Evolutionary conservation across 2,113 vertebrate species (phyloP).

Genomic region (Larimichthys crocea): DNA sequence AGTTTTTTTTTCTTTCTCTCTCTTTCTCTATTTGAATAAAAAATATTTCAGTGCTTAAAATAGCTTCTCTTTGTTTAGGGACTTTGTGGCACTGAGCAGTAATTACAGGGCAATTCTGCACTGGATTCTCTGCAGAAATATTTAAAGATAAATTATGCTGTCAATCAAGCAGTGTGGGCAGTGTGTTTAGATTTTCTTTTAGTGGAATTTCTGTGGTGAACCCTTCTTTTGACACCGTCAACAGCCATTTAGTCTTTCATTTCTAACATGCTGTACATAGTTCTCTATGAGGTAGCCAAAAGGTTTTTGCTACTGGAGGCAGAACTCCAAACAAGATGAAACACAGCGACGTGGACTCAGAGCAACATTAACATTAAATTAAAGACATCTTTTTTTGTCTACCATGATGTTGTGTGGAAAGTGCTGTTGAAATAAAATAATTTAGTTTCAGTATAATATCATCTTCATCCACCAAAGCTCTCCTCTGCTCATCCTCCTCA

Average conservation of each 20-base stretch:
- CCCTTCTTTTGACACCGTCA: neutral
- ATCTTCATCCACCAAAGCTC: conserved; percentile 1
- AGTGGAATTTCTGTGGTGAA: neutral
- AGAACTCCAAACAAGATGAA: no score
- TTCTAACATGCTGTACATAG: neutral
- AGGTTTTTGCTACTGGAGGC: neutral
- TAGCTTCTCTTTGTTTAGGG: neutral
- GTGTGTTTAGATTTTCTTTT: neutral
- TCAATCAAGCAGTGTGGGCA: neutral
- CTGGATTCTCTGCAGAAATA: neutral
- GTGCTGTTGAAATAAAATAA: neutral
- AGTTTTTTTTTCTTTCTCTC: neutral
- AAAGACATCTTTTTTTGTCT: neutral
- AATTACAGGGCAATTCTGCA: neutral
- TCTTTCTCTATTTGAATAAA: neutral
- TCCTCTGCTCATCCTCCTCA: neutral
- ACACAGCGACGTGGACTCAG: neutral
- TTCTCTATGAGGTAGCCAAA: neutral
- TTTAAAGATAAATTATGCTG: no score
- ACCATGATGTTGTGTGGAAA: neutral
- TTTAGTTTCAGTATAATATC: neutral
- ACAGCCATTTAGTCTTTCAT: neutral
- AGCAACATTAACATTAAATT: neutral
- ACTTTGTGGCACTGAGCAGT: neutral
- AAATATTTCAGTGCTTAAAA: neutral